These are phyloP conservation scores for Leptopilina clavipes DNA, from an alignment of 1,140 invertebrate genomes.

Conservation along the genomic window DNA sequence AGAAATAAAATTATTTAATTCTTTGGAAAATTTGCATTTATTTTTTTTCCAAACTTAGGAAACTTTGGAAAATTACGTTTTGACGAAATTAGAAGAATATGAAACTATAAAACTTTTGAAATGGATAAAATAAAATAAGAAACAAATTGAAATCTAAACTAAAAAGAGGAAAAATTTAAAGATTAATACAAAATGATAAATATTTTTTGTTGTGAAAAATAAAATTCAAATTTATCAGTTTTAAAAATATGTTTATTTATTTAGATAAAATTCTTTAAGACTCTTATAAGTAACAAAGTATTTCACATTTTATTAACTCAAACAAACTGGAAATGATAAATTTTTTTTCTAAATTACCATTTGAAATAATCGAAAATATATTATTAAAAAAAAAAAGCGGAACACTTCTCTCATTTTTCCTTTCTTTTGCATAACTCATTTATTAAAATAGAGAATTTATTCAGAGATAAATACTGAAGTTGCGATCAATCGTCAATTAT, in stretches of 20 bases:
- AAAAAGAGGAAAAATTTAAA: no score
- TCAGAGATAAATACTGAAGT: background rate
- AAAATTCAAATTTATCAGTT: background rate
- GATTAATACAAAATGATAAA: no score
- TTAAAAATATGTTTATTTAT: slow-evolving; percentile 31
- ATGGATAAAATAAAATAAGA: no score
- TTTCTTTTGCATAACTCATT: background rate
- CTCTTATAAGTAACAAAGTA: slow-evolving; percentile 24
- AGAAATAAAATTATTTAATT: background rate
- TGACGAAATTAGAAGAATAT: no score
- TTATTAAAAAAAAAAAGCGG: background rate
- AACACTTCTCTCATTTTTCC: background rate
- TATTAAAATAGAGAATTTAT: slow-evolving; percentile 20
- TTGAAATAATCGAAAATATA: slow-evolving; percentile 10
- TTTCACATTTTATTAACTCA: background rate
- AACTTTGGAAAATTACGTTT: no score
- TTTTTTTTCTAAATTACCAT: slow-evolving; percentile 1
- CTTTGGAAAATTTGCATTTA: background rate
- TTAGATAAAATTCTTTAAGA: background rate
- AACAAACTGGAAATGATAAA: background rate
- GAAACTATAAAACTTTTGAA: no score
- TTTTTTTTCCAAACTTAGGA: no score
- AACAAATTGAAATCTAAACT: no score
- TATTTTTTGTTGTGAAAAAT: no score
- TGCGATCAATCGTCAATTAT: slow-evolving; percentile 23